Evolutionary conservation across 2,888 invertebrate genomes (phyloP), one percentile per base, ranked within the genome.

Genomic region (Cheilosia variabilis): DNA sequence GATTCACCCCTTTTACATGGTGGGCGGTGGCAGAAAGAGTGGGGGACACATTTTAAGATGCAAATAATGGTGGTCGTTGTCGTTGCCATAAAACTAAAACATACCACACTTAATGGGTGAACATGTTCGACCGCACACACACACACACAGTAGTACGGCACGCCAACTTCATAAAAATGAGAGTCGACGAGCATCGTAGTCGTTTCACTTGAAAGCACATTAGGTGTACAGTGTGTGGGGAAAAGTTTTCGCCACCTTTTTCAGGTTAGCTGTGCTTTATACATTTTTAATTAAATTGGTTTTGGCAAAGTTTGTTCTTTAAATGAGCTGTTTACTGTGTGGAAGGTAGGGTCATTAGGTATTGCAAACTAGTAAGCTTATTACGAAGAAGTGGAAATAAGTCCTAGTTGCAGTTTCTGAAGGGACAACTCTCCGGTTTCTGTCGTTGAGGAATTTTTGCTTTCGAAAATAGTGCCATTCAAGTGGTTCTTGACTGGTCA

Each of bases 11-110:
- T 41, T 47, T 47, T 17, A 47, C 47, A 19, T 17, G 13, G 22
- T 1, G 1, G 37, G 19, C 0, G 15, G 19, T 73, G 87, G 87
- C 88, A 88, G 88, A 2, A 88, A 87, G 22, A 34, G 86, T 10
- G 4, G 13, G n/a, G 53, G 10, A 65, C 65, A 41, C 71, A 66
- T 66, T 71, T 77, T 72, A 77, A 77, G 55, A 82, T 65, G 71
- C 77, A 82, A 77, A 82, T 82, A 66, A 72, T 66, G 31, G 60
- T 77, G 53, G 58, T 58, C 58, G 77, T 77, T 65, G 58, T 15
- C 19, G 68, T 68, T 81, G 52, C 22, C 58, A 55, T 45, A 75
- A 75, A 65, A 75, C 75, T 75, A 57, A 65, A 75, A 57, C 75
- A 75, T 57, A 47, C 41, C 45, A 37, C 52, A 71, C 62, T 71